phyloP scores from a whole-genome alignment of 2,113 vertebrate genomes.

The Amphiprion percula region DNA sequence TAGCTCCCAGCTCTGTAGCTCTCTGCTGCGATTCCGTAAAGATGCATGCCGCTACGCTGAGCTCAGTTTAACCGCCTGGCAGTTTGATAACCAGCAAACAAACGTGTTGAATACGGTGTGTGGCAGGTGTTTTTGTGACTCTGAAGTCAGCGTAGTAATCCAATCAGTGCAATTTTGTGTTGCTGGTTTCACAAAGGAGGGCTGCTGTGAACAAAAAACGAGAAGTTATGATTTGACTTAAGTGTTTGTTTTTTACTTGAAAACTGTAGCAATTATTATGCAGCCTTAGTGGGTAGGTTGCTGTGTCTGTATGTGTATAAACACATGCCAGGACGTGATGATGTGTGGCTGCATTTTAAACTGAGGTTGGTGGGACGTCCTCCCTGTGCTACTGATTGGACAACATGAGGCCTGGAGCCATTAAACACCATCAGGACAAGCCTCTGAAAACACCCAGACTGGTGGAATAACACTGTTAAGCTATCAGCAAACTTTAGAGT shows the following conservation, averaged over 20 bases:
- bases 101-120: fast-evolving
- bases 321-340: background rate
- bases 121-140: fast-evolving
- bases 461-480: too few relatives aligned
- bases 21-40: constrained; percentile 12
- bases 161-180: background rate
- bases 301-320: too few relatives aligned
- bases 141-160: background rate
- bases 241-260: background rate
- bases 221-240: background rate
- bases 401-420: constrained; percentile 23
- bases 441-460: background rate
- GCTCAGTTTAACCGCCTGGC: background rate
- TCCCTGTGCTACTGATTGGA: background rate
- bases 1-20: constrained; percentile 36
- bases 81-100: background rate
- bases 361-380: constrained; percentile 16
- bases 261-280: too few relatives aligned
- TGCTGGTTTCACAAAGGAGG: background rate
- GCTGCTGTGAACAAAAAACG: constrained; percentile 46
- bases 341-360: background rate
- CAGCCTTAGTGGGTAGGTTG: too few relatives aligned
- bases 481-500: too few relatives aligned
- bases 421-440: background rate
- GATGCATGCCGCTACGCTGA: constrained; percentile 18